phyloP scores from a whole-genome alignment of 2,888 invertebrate species.

The Drosophila nr. fundita region DNA sequence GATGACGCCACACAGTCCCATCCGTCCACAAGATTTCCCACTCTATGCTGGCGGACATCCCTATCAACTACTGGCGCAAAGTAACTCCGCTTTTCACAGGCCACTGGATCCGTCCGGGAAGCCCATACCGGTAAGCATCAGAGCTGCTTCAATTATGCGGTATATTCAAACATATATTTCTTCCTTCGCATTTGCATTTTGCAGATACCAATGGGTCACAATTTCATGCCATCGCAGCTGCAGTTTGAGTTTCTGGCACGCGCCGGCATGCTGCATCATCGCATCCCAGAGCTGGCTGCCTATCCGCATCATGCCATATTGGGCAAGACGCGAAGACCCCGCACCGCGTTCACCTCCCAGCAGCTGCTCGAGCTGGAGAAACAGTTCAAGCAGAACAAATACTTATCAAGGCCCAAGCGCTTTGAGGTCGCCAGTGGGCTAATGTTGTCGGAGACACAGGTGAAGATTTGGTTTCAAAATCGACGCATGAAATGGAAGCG shows the following conservation, averaged over 20 bases:
- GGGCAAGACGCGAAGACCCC: constrained; percentile 95
- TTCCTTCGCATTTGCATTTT: constrained; percentile 10
- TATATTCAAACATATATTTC: neutral
- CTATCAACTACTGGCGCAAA: constrained; percentile 86
- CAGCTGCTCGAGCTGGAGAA: constrained; percentile 98
- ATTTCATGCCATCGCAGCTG: constrained; percentile 85
- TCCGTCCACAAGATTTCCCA: constrained; percentile 84
- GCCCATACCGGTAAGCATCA: constrained; percentile 83
- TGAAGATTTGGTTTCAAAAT: constrained; percentile 99
- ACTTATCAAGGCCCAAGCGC: constrained; percentile 98
- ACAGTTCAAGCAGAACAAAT: constrained; percentile 99
- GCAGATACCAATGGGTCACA: constrained; percentile 85
- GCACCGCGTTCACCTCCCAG: constrained; percentile 98
- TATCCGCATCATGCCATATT: constrained; percentile 90
- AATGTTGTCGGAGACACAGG: constrained; percentile 99
- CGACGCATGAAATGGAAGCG: constrained; percentile 99
- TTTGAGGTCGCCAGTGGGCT: constrained; percentile 99
- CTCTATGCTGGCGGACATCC: constrained; percentile 85
- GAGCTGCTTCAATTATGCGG: rapidly evolving
- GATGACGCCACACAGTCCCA: constrained; percentile 84
- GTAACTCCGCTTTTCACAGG: constrained; percentile 86
- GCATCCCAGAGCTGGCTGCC: constrained; percentile 94
- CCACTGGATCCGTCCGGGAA: constrained; percentile 86
- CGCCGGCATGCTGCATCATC: constrained; percentile 96
- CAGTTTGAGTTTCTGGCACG: constrained; percentile 94